Percentiles rank a stretch among this genome's conserved stretches.
Conservation (phyloP, 2,797 vertebrate species). For the Picus viridis region DNA sequence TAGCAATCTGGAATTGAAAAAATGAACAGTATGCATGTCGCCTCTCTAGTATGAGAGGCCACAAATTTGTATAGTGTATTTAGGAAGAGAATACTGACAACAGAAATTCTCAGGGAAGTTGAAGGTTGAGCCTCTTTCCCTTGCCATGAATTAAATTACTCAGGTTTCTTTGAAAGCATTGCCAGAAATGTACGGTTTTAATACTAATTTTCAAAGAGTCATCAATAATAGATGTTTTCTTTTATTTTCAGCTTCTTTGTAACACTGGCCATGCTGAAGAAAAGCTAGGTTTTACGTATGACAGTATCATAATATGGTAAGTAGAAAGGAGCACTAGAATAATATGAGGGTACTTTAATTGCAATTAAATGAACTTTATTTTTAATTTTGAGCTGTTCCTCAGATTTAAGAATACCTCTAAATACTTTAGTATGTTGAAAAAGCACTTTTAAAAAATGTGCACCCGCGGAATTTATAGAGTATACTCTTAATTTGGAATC, state of each 20-base stretch:
- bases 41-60: not conserved
- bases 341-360: not conserved
- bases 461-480: not conserved
- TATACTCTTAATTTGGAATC: not conserved
- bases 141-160: not conserved
- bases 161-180: not conserved
- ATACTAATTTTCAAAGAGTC: not conserved
- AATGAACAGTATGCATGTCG: not conserved
- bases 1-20: not conserved
- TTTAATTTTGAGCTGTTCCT: not conserved
- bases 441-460: not conserved
- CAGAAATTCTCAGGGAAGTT: not conserved
- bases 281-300: slow-evolving; percentile 94
- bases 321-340: slow-evolving; percentile 51
- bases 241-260: slow-evolving; percentile 91
- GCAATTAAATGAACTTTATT: not conserved
- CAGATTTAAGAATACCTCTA: too few species aligned
- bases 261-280: slow-evolving; percentile 92
- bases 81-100: not conserved
- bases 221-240: not conserved
- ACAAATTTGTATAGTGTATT: not conserved
- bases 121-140: fast-evolving
- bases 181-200: not conserved
- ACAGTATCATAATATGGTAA: slow-evolving; percentile 99
- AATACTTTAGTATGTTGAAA: not conserved